Conservation (phyloP, 2,888 invertebrate species). For the Drymonia ruficornis region DNA sequence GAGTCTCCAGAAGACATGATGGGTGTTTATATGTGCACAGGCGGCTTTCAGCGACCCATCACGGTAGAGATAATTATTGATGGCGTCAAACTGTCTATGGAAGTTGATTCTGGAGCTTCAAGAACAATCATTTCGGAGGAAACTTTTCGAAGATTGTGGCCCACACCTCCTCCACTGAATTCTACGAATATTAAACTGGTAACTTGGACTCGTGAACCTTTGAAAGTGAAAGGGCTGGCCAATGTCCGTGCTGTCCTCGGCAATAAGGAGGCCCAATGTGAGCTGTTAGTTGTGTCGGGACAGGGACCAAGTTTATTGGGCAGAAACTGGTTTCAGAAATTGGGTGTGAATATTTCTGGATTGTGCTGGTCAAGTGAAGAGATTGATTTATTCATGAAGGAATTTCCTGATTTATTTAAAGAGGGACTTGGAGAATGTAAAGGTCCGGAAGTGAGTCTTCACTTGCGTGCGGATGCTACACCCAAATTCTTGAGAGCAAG, state of each 20-base stretch:
- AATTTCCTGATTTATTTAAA: conserved; percentile 15
- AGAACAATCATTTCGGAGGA: no score
- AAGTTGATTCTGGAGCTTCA: conserved; percentile 13
- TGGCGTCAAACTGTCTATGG: conserved; percentile 5
- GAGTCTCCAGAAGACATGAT: no score
- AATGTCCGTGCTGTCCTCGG: conserved; percentile 9
- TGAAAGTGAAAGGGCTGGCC: conserved; percentile 4
- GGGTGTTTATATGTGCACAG: no score
- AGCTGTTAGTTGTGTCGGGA: conserved; percentile 10
- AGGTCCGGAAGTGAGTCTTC: conserved; percentile 11
- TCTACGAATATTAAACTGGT: not conserved
- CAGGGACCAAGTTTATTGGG: conserved; percentile 6
- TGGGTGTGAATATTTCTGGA: not conserved
- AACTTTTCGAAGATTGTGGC: no score
- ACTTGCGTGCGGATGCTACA: conserved; percentile 7
- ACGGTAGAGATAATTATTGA: no score
- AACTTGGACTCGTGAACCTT: conserved; percentile 11
- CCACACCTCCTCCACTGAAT: no score
- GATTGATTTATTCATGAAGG: not conserved
- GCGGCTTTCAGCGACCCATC: no score
- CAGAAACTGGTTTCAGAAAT: no score
- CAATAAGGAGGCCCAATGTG: not conserved
- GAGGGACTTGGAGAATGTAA: conserved; percentile 14
- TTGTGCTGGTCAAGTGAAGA: not conserved
- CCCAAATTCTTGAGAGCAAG: conserved; percentile 17